Evolutionary conservation across 53 echinoderm and acorn worm species (phyloP).

Genomic region (Crossaster papposus): DNA sequence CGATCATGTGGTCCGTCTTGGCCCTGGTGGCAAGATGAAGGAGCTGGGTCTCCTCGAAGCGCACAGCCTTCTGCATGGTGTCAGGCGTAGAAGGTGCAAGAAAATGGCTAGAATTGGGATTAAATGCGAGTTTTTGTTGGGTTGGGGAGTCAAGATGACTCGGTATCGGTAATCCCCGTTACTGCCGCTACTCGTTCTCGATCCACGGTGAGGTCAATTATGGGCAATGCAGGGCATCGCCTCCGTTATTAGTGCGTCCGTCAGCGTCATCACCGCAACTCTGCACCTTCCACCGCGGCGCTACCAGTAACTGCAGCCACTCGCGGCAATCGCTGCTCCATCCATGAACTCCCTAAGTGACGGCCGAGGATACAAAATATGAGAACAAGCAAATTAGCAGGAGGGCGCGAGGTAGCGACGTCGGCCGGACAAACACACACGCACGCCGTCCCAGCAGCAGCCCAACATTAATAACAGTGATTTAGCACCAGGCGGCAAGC

Average conservation of each 20-base stretch:
- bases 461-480: not conserved
- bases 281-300: not conserved
- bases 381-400: slow-evolving; percentile 29
- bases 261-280: slow-evolving; percentile 31
- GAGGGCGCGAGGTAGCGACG: not conserved
- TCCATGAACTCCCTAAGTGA: slow-evolving; percentile 42
- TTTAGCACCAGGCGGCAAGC: not conserved
- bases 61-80: slow-evolving; percentile 95
- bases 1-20: slow-evolving; percentile 86
- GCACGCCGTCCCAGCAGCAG: not conserved
- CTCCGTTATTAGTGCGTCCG: not conserved
- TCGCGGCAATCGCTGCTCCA: slow-evolving; percentile 28
- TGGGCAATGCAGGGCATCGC: not conserved
- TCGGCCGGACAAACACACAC: not conserved
- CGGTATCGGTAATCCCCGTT: not conserved
- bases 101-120: not conserved
- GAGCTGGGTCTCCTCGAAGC: slow-evolving; percentile 87
- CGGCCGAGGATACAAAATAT: slow-evolving; percentile 23
- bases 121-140: not conserved
- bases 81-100: not conserved
- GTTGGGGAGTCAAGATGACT: not conserved
- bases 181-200: slow-evolving; percentile 1
- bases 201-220: not conserved
- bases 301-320: not conserved
- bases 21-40: slow-evolving; percentile 79